Percentiles rank a stretch among this genome's conserved stretches.
Conservation (phyloP, 2,113 vertebrate genomes). For the Gila orcuttii region DNA sequence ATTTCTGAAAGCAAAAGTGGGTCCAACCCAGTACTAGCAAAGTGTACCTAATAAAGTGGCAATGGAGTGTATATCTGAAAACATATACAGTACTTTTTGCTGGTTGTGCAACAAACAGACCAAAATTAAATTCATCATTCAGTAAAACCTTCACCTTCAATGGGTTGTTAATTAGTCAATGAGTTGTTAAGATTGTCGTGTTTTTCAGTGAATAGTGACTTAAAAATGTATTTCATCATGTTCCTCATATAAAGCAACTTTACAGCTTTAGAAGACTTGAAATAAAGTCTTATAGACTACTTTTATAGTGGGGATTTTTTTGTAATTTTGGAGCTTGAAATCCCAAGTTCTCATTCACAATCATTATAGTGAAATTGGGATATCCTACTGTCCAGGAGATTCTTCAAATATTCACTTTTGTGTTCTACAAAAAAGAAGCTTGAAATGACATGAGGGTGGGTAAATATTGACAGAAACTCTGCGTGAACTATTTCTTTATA, state of each 20-base stretch:
- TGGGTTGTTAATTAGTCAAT: neutral
- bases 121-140: too few species aligned
- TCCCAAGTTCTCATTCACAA: neutral
- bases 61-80: too few species aligned
- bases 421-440: neutral
- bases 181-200: neutral
- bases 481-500: neutral
- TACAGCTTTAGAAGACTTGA: neutral
- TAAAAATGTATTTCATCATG: neutral
- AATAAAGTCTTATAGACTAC: neutral
- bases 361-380: neutral
- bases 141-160: too few species aligned
- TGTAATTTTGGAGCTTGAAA: constrained; percentile 3
- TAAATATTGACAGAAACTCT: constrained; percentile 1
- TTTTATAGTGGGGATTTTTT: neutral
- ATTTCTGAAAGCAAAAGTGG: too few species aligned
- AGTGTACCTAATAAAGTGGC: too few species aligned
- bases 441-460: neutral
- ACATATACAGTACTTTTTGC: too few species aligned
- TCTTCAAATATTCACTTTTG: neutral
- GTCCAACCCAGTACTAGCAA: too few species aligned
- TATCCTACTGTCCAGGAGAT: neutral
- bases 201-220: neutral
- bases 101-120: too few species aligned
- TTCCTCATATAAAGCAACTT: neutral